Evolutionary conservation across 2,888 invertebrate species (phyloP), one percentile per base, ranked within the genome.

Genomic region (Zygogramma bicolorata): DNA sequence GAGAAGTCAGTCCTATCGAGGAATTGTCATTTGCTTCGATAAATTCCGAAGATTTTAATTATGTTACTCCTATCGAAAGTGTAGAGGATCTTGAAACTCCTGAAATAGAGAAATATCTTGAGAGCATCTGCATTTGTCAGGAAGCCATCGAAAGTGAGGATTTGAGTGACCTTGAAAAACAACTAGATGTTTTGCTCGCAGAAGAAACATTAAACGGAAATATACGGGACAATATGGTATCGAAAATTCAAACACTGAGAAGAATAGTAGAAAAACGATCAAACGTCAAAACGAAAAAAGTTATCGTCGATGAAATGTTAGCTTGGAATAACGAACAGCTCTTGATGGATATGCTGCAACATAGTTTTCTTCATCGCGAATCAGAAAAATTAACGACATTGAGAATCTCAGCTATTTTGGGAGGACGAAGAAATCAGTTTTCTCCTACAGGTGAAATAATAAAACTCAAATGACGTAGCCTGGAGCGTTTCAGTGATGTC

Each of bases 251-350:
- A 20, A 65, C 38, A 60, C 68, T 68, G 20, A 25, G 68, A 58
- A 29, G 53, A 38, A 65, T 65, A 62, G 42, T 63, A 20, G 65
- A 74, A 59, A 58, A 65, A 8, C 6, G 25, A 13, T n/a, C 60
- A n/a, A 62, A 68, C 8, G 22, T 70, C 18, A 65, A 69, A 38
- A 78, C 76, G 4, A 79, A 79, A 58, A 82, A 81, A 72, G 73
- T 85, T 13, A 29, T 73, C 10, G 80, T 86, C 0, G 82, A 82
- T 1, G 81, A 86, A 66, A 59, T 87, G 10, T 66, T 86, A 31
- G 84, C 87, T 0, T 91, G 90, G 91, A 91, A 90, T 77, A 90
- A 91, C 74, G 89, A 87, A 65, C 77, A 84, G 38, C 76, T 83
- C 2, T 82, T 85, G 0, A 84, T 88, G 0, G 84, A 88, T 34